phyloP scores from a whole-genome alignment of 2,888 invertebrate species.

The Netelia virgata region DNA sequence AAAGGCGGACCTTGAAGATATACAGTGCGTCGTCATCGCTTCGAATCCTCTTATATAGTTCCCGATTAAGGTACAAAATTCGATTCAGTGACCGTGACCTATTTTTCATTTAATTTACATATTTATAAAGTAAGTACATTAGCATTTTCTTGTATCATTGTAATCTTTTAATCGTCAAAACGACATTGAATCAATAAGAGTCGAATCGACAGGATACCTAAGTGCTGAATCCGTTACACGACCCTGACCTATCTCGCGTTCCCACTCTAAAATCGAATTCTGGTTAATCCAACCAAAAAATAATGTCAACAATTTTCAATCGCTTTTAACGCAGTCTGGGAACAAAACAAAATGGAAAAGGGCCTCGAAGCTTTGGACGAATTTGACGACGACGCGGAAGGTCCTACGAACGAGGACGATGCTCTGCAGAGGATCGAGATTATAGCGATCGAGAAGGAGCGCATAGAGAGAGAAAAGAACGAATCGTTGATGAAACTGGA shows the following conservation, averaged over 20 bases:
- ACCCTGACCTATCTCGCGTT: too few species aligned
- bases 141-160: too few species aligned
- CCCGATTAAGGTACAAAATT: slow-evolving; percentile 61
- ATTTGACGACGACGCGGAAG: slow-evolving; percentile 29
- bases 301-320: not conserved
- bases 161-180: too few species aligned
- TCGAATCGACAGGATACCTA: too few species aligned
- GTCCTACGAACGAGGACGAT: slow-evolving; percentile 64
- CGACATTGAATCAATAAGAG: too few species aligned
- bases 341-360: slow-evolving; percentile 35
- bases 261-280: too few species aligned
- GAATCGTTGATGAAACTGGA: slow-evolving; percentile 70
- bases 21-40: slow-evolving; percentile 45
- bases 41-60: slow-evolving; percentile 43
- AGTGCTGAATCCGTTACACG: too few species aligned
- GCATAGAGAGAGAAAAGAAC: slow-evolving; percentile 72
- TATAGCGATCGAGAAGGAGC: slow-evolving; percentile 73
- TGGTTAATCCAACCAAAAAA: not conserved
- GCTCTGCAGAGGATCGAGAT: slow-evolving; percentile 69
- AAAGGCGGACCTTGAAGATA: slow-evolving; percentile 63
- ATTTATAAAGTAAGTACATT: not conserved
- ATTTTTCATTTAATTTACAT: slow-evolving; percentile 14
- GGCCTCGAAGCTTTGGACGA: slow-evolving; percentile 41
- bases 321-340: not conserved
- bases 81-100: slow-evolving; percentile 56